These are phyloP conservation scores for Phalacrocorax pelagicus DNA, from an alignment of 2,113 vertebrate genomes.

Conservation along the genomic window DNA sequence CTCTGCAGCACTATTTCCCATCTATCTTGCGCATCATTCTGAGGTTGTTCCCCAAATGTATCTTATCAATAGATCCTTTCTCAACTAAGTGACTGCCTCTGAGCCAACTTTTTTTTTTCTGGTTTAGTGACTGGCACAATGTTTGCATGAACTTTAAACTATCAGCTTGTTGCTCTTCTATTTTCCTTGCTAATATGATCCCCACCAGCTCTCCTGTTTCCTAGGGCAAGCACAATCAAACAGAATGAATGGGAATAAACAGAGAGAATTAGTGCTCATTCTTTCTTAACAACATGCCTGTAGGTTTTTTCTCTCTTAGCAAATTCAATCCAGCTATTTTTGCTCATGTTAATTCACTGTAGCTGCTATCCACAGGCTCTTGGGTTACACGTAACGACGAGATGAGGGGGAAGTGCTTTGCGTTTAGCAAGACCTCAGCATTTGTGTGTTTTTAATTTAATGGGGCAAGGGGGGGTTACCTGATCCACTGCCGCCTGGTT, in stretches of 20 bases:
- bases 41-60: not conserved
- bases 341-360: not conserved
- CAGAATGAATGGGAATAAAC: not conserved
- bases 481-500: not conserved
- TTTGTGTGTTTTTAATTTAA: not conserved
- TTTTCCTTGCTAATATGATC: not conserved
- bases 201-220: not conserved
- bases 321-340: not conserved
- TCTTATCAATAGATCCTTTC: not conserved
- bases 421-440: not conserved
- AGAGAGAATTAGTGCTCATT: not conserved
- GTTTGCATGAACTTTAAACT: conserved; percentile 4
- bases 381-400: fast-evolving
- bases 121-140: not conserved
- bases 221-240: not conserved
- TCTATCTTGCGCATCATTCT: not conserved
- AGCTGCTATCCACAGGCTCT: not conserved
- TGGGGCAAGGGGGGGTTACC: fast-evolving
- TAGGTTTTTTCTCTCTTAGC: not conserved
- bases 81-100: not conserved
- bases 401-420: not conserved
- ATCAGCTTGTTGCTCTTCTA: not conserved
- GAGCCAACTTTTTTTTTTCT: not conserved
- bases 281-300: not conserved
- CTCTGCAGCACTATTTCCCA: not conserved